phyloP scores from a whole-genome alignment of 2,113 vertebrate species.

The Oophaga pumilio region DNA sequence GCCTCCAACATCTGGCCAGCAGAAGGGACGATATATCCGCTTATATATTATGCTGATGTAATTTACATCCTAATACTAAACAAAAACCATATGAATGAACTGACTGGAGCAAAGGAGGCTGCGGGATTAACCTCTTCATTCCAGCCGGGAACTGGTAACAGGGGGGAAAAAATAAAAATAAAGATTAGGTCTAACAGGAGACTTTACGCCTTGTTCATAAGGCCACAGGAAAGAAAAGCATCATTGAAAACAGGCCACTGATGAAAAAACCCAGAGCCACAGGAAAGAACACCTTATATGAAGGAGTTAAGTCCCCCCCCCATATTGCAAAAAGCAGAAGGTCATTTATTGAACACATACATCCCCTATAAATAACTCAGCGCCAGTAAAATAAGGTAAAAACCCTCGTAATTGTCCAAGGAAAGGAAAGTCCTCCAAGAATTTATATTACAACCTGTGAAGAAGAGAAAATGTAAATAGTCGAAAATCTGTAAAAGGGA shows the following conservation, averaged over 20 bases:
- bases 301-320: neutral
- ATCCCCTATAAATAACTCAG: neutral
- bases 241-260: neutral
- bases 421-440: slow-evolving; percentile 62
- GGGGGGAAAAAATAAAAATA: too few relatives aligned
- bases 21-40: slow-evolving; percentile 66
- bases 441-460: neutral
- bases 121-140: slow-evolving; percentile 58
- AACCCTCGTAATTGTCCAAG: neutral
- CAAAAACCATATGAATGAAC: slow-evolving; percentile 66
- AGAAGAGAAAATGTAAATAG: neutral
- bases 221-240: neutral
- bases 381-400: neutral
- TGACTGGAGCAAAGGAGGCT: slow-evolving; percentile 59
- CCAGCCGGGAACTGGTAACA: neutral
- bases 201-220: neutral
- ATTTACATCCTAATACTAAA: slow-evolving; percentile 67
- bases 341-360: slow-evolving; percentile 58
- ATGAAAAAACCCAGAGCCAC: neutral
- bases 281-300: neutral
- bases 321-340: slow-evolving; percentile 51
- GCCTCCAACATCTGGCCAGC: slow-evolving; percentile 79
- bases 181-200: neutral
- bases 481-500: slow-evolving; percentile 26
- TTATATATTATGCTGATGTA: slow-evolving; percentile 65